phyloP scores from a whole-genome alignment of 2,797 vertebrate species.

The Astyanax mexicanus region DNA sequence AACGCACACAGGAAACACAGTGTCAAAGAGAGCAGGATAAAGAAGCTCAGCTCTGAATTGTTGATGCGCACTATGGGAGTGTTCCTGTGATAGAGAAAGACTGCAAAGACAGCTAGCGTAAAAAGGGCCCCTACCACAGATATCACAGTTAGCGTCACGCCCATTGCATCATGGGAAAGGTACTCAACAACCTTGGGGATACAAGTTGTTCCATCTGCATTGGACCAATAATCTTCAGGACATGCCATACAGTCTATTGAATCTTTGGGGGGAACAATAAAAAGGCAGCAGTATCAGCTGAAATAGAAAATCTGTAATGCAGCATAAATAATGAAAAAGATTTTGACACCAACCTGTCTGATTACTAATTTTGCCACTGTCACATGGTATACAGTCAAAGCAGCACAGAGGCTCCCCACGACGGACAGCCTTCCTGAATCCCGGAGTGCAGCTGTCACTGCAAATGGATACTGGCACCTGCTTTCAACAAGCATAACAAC shows the following conservation, averaged over 20 bases:
- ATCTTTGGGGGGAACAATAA: slow-evolving; percentile 56
- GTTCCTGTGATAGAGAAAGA: slow-evolving; percentile 55
- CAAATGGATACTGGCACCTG: slow-evolving; percentile 77
- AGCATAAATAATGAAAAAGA: background rate
- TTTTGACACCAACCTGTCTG: slow-evolving; percentile 69
- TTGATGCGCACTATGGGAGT: slow-evolving; percentile 62
- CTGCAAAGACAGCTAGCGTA: slow-evolving; percentile 46
- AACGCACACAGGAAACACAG: slow-evolving; percentile 61
- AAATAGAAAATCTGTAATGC: background rate
- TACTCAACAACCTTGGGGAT: slow-evolving; percentile 58
- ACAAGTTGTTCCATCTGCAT: slow-evolving; percentile 54
- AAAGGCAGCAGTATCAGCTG: background rate
- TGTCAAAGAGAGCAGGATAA: slow-evolving; percentile 59
- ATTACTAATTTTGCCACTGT: slow-evolving; percentile 79
- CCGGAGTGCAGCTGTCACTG: slow-evolving; percentile 73
- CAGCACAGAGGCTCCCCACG: slow-evolving; percentile 79
- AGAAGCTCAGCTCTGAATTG: slow-evolving; percentile 63
- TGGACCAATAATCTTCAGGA: slow-evolving; percentile 62
- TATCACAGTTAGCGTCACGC: slow-evolving; percentile 51
- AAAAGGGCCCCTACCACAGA: slow-evolving; percentile 57
- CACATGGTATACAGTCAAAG: slow-evolving; percentile 83
- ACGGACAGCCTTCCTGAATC: slow-evolving; percentile 78
- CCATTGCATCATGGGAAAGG: slow-evolving; percentile 61
- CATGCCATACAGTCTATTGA: slow-evolving; percentile 65
- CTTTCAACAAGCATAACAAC: slow-evolving; percentile 25